Evolutionary conservation across 1,140 invertebrate genomes (phyloP), one percentile per base, ranked within the genome.

Genomic region (Drosophila kanapiae): DNA sequence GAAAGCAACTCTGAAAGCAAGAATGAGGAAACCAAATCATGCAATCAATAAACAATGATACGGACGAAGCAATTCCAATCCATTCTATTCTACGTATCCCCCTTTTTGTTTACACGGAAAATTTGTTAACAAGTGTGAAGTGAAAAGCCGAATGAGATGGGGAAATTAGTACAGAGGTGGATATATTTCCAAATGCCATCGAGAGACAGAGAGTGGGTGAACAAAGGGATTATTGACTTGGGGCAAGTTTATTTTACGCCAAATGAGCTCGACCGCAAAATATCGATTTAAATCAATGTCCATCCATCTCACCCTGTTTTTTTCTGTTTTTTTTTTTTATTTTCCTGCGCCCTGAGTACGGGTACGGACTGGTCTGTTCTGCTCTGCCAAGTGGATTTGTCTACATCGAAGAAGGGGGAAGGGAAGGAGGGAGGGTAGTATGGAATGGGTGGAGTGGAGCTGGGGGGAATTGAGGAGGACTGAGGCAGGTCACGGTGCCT

Each of bases 201-300:
- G 38, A 45, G 40, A 70, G 54, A 23, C 23, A 29, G 27, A 54
- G 65, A 69, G 67, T 70, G 70, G 67, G 48, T 65, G 60, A 78
- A 72, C 68, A 75, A 86, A 90, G 80, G 84, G 86, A 90, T 88
- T 88, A 90, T 91, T 85, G 86, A 90, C 85, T 85, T 54, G 84
- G 61, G 64, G 72, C 80, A 85, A 90, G 85, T 87, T 88, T 87
- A 88, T 87, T 87, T 87, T 87, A 87, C 85, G 85, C 82, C 78
- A 85, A 90, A 90, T 91, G 86, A 90, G 85, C 82, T 85, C 81
- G 82, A 70, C 82, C 78, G 72, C 85, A 91, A 90, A 91, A 90
- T 90, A 90, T 90, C 82, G 85, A 85, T 90, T 90, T 90, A 85
- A 85, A 91, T 80, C 78, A 90, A 91, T 85, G 75, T 78, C 75